Conservation (phyloP, 2,113 vertebrate genomes). For the Echinops telfairi region DNA sequence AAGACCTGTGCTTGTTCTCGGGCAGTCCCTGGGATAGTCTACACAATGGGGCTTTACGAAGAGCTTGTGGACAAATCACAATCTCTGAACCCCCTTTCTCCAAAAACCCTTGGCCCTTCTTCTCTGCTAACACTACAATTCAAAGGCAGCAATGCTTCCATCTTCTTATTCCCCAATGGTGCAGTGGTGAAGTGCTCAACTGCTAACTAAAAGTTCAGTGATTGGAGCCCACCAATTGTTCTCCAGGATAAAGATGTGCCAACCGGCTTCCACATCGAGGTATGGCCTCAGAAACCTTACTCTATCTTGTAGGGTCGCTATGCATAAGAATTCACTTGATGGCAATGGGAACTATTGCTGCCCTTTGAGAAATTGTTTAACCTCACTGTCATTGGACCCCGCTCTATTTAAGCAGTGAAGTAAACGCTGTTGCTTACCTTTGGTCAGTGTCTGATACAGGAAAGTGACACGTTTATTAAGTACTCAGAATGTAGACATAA, state of each 20-base stretch:
- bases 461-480: not conserved
- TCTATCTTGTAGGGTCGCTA: not conserved
- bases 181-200: not conserved
- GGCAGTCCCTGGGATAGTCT: no score
- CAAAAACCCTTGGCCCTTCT: no score
- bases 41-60: no score
- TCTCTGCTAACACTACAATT: not conserved
- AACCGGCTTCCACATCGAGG: not conserved
- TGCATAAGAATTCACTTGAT: not conserved
- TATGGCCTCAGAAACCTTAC: not conserved
- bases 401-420: conserved; percentile 9
- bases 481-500: not conserved
- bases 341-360: conserved; percentile 5
- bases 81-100: no score
- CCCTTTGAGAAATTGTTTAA: conserved; percentile 38
- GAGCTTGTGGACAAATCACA: no score
- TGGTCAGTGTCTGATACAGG: not conserved
- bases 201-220: not conserved
- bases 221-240: not conserved
- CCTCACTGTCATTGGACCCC: not conserved
- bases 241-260: not conserved
- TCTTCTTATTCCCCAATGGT: not conserved
- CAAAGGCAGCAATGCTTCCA: not conserved
- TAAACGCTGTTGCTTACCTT: conserved; percentile 9
- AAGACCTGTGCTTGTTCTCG: no score